phyloP scores from a whole-genome alignment of 2,888 invertebrate species.

The Chromoteleia sp. region DNA sequence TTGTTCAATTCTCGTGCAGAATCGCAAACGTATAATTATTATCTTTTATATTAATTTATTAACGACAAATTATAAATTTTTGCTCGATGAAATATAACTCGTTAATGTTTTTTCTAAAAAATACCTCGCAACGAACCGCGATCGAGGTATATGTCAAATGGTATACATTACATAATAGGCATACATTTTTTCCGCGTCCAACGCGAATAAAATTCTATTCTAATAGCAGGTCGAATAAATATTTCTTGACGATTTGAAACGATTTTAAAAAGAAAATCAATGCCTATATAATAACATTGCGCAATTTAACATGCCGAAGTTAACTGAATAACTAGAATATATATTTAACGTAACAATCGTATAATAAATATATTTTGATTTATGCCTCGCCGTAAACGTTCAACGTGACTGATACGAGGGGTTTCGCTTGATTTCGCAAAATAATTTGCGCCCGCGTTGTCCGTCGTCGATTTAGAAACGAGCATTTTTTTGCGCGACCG shows the following conservation, averaged over 20 bases:
- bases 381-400: background rate
- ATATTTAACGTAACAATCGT: background rate
- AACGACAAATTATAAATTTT: conserved; percentile 4
- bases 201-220: conserved; percentile 14
- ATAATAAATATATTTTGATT: background rate
- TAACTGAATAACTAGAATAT: background rate
- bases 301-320: background rate
- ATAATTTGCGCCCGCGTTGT: too few species aligned
- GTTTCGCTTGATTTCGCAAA: background rate
- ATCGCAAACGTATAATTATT: too few species aligned
- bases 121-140: conserved; percentile 1
- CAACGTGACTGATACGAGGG: background rate
- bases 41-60: conserved; percentile 11
- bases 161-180: conserved; percentile 16
- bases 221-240: background rate
- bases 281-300: background rate
- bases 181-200: conserved; percentile 5
- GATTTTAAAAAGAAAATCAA: background rate
- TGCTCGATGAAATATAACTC: background rate
- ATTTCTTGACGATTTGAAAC: background rate
- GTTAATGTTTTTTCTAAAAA: conserved; percentile 6
- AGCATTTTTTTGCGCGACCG: background rate
- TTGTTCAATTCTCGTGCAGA: too few species aligned
- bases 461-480: background rate
- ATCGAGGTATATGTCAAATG: conserved; percentile 31